A percentile compares a stretch with the other conserved stretches of the same genome.
These are phyloP conservation scores for Synergus umbraculus DNA, from an alignment of 2,888 invertebrate species.

Conservation along the genomic window DNA sequence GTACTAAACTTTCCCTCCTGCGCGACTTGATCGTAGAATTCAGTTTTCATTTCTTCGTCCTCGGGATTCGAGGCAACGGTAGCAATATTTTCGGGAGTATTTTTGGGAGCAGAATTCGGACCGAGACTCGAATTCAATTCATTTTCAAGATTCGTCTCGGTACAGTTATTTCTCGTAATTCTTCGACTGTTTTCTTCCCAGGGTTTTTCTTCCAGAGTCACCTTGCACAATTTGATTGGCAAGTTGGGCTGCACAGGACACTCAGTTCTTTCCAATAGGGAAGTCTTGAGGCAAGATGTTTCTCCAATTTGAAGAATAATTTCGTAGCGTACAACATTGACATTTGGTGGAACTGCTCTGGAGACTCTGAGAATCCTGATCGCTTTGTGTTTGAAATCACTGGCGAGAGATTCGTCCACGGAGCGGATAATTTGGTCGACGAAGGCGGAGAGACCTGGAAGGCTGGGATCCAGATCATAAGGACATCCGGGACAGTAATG, in stretches of 20 bases:
- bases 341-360: constrained; percentile 68
- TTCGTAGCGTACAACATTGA: constrained; percentile 69
- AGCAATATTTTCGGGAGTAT: constrained; percentile 35
- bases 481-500: constrained; percentile 74
- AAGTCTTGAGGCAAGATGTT: constrained; percentile 68
- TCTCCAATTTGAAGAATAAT: constrained; percentile 69
- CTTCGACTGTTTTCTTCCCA: constrained; percentile 64
- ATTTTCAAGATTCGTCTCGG: constrained; percentile 61
- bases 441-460: constrained; percentile 69
- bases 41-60: constrained; percentile 55
- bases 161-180: constrained; percentile 72
- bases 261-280: constrained; percentile 62
- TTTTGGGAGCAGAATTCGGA: constrained; percentile 43
- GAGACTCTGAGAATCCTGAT: constrained; percentile 67
- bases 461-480: constrained; percentile 70
- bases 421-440: constrained; percentile 64
- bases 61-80: constrained; percentile 45
- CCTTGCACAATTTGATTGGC: constrained; percentile 65
- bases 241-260: constrained; percentile 65
- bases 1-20: constrained; percentile 60
- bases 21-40: constrained; percentile 64
- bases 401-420: constrained; percentile 67
- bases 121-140: constrained; percentile 57
- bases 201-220: constrained; percentile 70
- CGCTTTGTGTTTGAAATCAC: constrained; percentile 71